Evolutionary conservation across 2,888 invertebrate genomes (phyloP), one percentile per base, ranked within the genome.

Genomic region (Patella caerulea): DNA sequence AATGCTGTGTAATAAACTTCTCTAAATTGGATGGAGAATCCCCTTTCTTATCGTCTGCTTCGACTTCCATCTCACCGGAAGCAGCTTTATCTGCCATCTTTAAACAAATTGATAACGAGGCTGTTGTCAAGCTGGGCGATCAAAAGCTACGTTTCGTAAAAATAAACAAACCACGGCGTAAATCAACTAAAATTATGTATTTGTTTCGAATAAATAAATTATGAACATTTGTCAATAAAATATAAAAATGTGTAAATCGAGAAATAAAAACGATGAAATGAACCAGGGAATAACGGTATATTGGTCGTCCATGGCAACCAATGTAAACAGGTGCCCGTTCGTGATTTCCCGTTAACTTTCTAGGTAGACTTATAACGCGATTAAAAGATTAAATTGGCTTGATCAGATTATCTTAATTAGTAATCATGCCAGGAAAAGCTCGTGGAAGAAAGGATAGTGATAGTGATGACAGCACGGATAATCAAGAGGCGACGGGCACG

Each of bases 1-100:
- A 86, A 73, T 87, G 84, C 24, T 83, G 83, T 2, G 84, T 84
- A n/a, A 88, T 85, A 76, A 88, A 88, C 70, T 83, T 80, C 79
- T 87, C 87, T 53, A 88, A 74, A 74, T 78, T 84, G 29, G 74
- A 29, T 7, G 24, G 52, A 54, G 34, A 45, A 19, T 78, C 70
- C 14, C 29, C 72, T 29, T 73, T 72, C 56, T 83, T 76, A 15
- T 81, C 76, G n/a, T 72, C 76, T 53, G 78, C 73, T 29, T 76
- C 79, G 2, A 73, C 65, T 34, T 72, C 74, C 12, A 52, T 56
- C 52, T 74, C 11, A 53, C 76, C 19, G 53, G 24, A 29, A 19
- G 24, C 54, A 19, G 24, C 73, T 59, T 80, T 71, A 73, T 83
- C 81, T 79, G 83, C 83, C 83, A 83, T 83, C 53, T 83, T 77